Evolutionary conservation across 2,797 vertebrate genomes (phyloP), one percentile per base, ranked within the genome.

Genomic region (Craterocephalus amniculus): DNA sequence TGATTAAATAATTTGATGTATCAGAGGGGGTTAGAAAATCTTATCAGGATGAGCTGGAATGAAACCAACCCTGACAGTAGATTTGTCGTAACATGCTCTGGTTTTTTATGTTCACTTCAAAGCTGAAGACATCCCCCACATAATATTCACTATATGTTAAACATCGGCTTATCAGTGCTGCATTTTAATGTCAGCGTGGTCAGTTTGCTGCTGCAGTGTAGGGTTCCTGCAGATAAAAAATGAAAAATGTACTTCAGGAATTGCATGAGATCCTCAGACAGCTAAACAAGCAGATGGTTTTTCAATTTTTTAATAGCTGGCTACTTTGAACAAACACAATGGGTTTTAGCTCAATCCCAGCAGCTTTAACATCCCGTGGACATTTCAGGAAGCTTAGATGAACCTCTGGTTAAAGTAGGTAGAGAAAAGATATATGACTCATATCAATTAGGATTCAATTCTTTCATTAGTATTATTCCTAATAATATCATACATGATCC

Each of bases 401-500:
- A 43, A 18, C 40, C 4, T 38, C 34, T 35, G 11, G 34, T 35
- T 13, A 43, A 43, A 38, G 36, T 4, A 43, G 18, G 14, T 24
- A 49, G 10, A 49, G 22, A 49, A 26, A 26, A 3, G 11, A 49
- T 48, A 10, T 22, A 3, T 3, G 27, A 14, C 14, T 29, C 16
- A 16, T 8, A 16, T 27, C 6, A 27, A 13, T 54, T n/a, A n/a
- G 40, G n/a, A 18, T 20, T 45, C 1, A 61, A 63, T 68, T 80
- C 66, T 74, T 43, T 45, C 3, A 1, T 61, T 24, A n/a, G 6
- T 70, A 67, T 79, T 49, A 62, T 29, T 56, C 18, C 34, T 31
- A 56, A 65, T 13, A 64, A 63, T 56, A 35, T 68, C 65, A 65
- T 22, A 29, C 61, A 82, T 69, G 61, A 32, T 34, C 38, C 49